phyloP scores from a whole-genome alignment of 2,113 vertebrate genomes.

The Felis chaus region DNA sequence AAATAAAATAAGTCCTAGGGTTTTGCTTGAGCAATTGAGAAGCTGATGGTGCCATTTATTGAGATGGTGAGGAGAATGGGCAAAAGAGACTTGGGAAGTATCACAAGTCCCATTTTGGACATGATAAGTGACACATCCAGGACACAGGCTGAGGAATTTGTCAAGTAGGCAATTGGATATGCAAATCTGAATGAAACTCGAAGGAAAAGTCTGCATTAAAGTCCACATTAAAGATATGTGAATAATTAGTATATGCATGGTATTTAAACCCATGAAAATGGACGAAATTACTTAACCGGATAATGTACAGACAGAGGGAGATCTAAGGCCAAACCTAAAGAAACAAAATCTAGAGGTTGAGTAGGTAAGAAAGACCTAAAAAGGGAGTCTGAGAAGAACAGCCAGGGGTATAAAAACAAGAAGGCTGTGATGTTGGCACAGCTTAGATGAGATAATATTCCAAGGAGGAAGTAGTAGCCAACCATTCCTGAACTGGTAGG shows the following conservation, averaged over 20 bases:
- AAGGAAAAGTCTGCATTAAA: neutral
- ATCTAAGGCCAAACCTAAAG: neutral
- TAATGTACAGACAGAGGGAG: neutral
- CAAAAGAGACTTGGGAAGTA: neutral
- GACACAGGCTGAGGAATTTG: neutral
- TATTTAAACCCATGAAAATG: neutral
- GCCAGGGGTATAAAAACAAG: neutral
- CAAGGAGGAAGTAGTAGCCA: neutral
- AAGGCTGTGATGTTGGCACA: neutral
- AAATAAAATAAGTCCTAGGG: neutral
- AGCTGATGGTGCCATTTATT: neutral
- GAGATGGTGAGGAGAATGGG: neutral
- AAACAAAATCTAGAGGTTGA: neutral
- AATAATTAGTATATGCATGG: neutral
- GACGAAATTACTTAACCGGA: neutral
- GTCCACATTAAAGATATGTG: neutral
- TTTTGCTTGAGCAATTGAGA: neutral
- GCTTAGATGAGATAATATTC: neutral
- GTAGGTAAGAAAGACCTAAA: neutral
- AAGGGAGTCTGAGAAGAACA: neutral
- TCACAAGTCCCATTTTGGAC: neutral
- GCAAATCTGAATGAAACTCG: slow-evolving; percentile 7
- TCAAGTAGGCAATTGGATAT: neutral
- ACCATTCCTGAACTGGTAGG: neutral
- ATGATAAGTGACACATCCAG: neutral